Evolutionary conservation across 1,140 invertebrate species (phyloP).

Genomic region (Pissodes strobi): DNA sequence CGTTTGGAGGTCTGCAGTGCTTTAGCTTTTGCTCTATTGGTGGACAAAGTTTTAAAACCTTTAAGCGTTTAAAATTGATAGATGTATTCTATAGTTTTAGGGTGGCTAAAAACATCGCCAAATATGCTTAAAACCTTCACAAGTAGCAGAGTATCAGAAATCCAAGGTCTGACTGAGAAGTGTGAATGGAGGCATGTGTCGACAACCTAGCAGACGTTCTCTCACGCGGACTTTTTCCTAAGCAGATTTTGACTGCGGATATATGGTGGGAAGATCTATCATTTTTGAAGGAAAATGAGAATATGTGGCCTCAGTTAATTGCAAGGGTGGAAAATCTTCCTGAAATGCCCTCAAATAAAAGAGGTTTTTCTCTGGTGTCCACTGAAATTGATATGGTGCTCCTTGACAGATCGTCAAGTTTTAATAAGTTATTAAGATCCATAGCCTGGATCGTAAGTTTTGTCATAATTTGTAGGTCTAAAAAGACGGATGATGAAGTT

Average conservation of each 20-base stretch:
- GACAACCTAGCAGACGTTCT: background rate
- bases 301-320: background rate
- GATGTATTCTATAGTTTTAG: background rate
- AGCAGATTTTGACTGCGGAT: too few species aligned
- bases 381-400: background rate
- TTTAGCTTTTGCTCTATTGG: constrained; percentile 3
- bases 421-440: background rate
- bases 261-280: background rate
- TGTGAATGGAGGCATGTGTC: background rate
- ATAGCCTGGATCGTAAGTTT: background rate
- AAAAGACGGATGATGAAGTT: background rate
- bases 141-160: background rate
- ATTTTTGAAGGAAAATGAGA: background rate
- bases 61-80: too few species aligned
- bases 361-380: background rate
- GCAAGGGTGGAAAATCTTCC: background rate
- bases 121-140: background rate
- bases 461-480: background rate
- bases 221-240: background rate
- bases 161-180: background rate
- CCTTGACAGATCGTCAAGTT: background rate
- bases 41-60: too few species aligned
- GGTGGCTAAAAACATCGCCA: background rate
- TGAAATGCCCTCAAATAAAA: background rate
- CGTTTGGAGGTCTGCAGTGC: constrained; percentile 12